Evolutionary conservation across 2,888 invertebrate species (phyloP), one percentile per base, ranked within the genome.

Genomic region (Caenorhabditis macrosperma): DNA sequence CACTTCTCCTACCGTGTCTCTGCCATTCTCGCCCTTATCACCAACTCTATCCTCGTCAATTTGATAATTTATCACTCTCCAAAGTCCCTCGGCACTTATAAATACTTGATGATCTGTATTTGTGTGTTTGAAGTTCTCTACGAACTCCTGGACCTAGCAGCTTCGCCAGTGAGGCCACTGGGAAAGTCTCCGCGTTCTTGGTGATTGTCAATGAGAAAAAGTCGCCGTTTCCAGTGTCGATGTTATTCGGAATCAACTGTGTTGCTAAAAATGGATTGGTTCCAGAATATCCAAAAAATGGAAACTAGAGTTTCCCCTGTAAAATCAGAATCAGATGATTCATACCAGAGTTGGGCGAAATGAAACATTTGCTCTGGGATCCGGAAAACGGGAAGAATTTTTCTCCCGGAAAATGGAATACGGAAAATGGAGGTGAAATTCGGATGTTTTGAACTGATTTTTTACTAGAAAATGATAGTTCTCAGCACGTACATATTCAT

Each of bases 51-150:
- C n/a, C 60, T 60, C 24, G 22, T 60, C n/a, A n/a, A 26, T 20
- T n/a, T 60, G n/a, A n/a, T 60, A 1, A 15, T 60, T 2, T n/a
- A 26, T 15, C 41, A 44, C 24, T 60, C 60, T 10, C 60, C 41
- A 20, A 60, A 44, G 9, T 33, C 33, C 6, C 28, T 55, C 17
- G n/a, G n/a, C n/a, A n/a, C n/a, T n/a, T n/a, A n/a, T n/a, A n/a
- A n/a, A n/a, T n/a, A n/a, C n/a, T n/a, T 48, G 48, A 26, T 52
- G 50, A 26, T 52, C n/a, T 52, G 24, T 26, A 52, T 52, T n/a
- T 52, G 5, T 26, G 1, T 52, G 2, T 52, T 52, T 15, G 50
- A 52, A 26, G 15, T 26, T 52, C 12, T 52, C 26, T 52, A 52
- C 26, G 50, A 52, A 26, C 1, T 4, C 1, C n/a, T 52, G 26